Evolutionary conservation across 2,888 invertebrate genomes (phyloP), one percentile per base, ranked within the genome.

Genomic region (Sylvicola cinctus): DNA sequence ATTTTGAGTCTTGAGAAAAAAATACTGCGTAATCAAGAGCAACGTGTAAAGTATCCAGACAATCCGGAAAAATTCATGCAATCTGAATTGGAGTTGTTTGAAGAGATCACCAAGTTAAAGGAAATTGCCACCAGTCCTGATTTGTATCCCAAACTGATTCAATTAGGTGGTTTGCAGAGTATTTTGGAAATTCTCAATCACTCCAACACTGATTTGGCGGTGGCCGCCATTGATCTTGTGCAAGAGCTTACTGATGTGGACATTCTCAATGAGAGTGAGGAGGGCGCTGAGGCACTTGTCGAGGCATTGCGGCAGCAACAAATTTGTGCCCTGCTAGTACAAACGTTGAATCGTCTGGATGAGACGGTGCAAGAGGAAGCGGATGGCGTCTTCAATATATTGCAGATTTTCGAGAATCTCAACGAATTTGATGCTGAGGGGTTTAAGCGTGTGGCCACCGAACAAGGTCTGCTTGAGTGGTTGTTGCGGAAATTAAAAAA

Each of bases 51-150:
- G 58, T 96, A 90, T 57, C 85, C 93, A 0, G 96, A 95, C 51
- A 76, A 79, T 47, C 88, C 95, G 6, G 90, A 93, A 53, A 95
- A 93, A 66, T 98, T 98, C 54, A 93, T 98, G 78, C 80, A 98
- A 46, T 93, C 95, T 38, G 98, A 98, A 62, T 65, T 96, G 27
- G 91, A 93, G 54, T 59, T 93, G 38, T 84, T 90, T 57, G 81
- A 83, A 47, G 74, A 78, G 4, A 65, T 93, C 42, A 84, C 88
- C 61, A 87, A 68, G 17, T 66, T 99, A 53, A 87, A 96, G 61
- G 80, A 78, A 3, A 66, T 98, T 23, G 88, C 96, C 2, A 95
- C 95, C 4, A 87, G 85, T 26, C 95, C 96, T 0, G 91, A 96
- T 52, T 71, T 91, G 38, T 98, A 96, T 60, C 81, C 85, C 0